A percentile compares a stretch with the other conserved stretches of the same genome.
These are phyloP conservation scores for Lasioglossum oenotherae DNA, from an alignment of 2,888 invertebrate species.

Conservation along the genomic window DNA sequence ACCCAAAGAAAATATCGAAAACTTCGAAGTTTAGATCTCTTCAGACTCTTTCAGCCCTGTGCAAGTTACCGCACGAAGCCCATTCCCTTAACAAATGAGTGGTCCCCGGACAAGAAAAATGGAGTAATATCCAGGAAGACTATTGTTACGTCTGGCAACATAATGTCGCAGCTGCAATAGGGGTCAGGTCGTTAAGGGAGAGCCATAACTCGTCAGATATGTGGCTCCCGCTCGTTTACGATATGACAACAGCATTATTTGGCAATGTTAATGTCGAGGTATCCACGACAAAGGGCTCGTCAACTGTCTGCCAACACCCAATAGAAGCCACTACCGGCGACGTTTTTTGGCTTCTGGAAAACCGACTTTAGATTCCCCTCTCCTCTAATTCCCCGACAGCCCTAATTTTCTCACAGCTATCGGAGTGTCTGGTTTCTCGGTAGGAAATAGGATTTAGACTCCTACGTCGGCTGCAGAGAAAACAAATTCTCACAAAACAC, in stretches of 20 bases:
- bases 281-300: background rate
- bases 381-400: background rate
- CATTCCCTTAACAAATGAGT: background rate
- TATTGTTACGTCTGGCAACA: background rate
- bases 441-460: background rate
- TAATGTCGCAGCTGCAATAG: background rate
- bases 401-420: slow-evolving; percentile 6
- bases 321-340: background rate
- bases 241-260: background rate
- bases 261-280: background rate
- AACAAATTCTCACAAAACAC: background rate
- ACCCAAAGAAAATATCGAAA: too few species aligned
- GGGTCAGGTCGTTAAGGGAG: background rate
- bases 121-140: background rate
- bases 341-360: slow-evolving; percentile 7
- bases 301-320: background rate
- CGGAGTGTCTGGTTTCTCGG: background rate
- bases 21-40: too few species aligned
- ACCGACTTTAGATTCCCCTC: background rate
- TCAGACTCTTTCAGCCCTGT: too few species aligned
- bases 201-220: background rate
- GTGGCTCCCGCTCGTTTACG: background rate
- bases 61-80: background rate
- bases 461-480: background rate
- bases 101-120: slow-evolving; percentile 4